Base-by-base conservation (phyloP, 2,888 invertebrate genomes). In the Lamproptera curius region DNA sequence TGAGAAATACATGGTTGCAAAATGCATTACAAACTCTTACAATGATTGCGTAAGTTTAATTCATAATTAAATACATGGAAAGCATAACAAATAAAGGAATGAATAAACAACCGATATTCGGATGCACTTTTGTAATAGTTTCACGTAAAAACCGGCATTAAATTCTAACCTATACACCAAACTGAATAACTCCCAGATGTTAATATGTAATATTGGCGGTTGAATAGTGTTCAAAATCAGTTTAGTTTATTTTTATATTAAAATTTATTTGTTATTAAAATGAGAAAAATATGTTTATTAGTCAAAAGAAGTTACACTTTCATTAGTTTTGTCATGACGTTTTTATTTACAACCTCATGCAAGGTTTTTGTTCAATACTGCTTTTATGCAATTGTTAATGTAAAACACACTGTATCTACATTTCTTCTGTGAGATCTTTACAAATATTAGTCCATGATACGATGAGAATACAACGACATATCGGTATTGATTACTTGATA, bases 21-120 rank as follows among this genome's bases (percentile, higher is more conserved):
- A 81, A 81, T 81, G 81, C 82, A 76, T 67, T 64, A 59, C 61
- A 65, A 67, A 68, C 65, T 57, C 63, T 66, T 67, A 65, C 54
- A 65, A 47, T 54, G 53, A 58, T 62, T 59, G 54, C 61, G 65
- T 58, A 56, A 53, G 54, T 57, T 58, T 57, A 69, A 60, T 71
- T 69, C 65, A 75, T 64, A 63, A 59, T 61, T 66, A 61, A 62
- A 62, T 57, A 65, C 60, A 61, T 66, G 61, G 63, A 68, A 70
- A 63, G 58, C 58, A 53, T 59, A 58, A 62, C 52, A 61, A 54
- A 50, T 52, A 58, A 64, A 62, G 66, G 66, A 67, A 67, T 66
- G 67, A 63, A 63, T 55, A 41, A 52, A 56, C 52, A 46, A 52
- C 50, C 51, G 50, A 50, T 48, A 48, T 40, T 42, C 34, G 44